A percentile compares a stretch with the other conserved stretches of the same genome.
Conservation (phyloP, 2,797 vertebrate genomes). For the Microchirus variegatus region DNA sequence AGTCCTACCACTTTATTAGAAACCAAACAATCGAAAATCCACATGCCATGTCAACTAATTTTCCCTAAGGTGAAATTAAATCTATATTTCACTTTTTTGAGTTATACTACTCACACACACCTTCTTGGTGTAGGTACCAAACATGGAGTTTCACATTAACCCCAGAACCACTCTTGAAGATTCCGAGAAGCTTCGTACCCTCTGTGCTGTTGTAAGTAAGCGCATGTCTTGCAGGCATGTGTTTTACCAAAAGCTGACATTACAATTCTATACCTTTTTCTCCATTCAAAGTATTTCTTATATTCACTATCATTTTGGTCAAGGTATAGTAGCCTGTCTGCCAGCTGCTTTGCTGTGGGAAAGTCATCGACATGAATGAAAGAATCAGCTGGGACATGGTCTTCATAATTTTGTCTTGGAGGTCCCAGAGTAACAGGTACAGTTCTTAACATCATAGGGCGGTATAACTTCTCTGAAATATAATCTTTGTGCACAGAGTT, state of each 20-base stretch:
- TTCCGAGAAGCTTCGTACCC: neutral
- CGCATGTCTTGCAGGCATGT: conserved; percentile 27
- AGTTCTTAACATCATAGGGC: neutral
- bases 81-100: no score
- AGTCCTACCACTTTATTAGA: no score
- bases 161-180: conserved; percentile 49
- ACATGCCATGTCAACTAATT: no score
- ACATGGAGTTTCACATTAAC: neutral
- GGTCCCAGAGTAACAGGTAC: conserved; percentile 49
- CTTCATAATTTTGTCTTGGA: conserved; percentile 38
- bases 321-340: conserved; percentile 35
- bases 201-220: conserved; percentile 18
- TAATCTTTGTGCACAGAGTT: conserved; percentile 44
- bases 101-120: no score
- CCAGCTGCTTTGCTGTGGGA: conserved; percentile 31
- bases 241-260: fast-evolving
- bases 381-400: conserved; percentile 21
- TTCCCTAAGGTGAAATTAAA: no score
- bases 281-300: conserved; percentile 39
- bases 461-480: conserved; percentile 46
- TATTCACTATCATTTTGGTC: conserved; percentile 27
- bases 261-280: conserved; percentile 2
- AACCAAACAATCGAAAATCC: no score
- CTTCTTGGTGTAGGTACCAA: no score
- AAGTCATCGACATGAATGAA: conserved; percentile 59